A percentile compares a stretch with the other conserved stretches of the same genome.
Evolutionary conservation across 2,113 vertebrate genomes (phyloP).

Genomic region (Clupea harengus): DNA sequence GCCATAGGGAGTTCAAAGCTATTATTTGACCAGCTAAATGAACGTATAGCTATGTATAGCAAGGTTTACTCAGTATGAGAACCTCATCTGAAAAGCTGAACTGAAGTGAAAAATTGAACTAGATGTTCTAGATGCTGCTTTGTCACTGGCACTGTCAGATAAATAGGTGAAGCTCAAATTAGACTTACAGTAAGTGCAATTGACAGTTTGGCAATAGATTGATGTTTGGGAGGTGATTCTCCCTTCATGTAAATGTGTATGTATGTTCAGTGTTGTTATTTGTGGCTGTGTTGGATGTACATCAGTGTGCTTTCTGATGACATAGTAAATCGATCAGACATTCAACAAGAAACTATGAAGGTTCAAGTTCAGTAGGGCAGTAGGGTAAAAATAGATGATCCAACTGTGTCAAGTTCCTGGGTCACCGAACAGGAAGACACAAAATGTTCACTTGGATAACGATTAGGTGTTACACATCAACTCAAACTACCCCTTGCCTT

Average conservation of each 20-base stretch:
- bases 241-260: background rate
- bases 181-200: background rate
- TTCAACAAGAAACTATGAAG: background rate
- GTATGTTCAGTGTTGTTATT: background rate
- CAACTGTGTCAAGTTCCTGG: background rate
- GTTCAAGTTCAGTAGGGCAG: background rate
- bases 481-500: background rate
- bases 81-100: background rate
- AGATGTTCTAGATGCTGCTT: background rate
- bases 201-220: background rate
- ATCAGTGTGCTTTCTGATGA: background rate
- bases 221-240: background rate
- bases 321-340: background rate
- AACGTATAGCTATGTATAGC: background rate
- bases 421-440: background rate
- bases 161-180: background rate
- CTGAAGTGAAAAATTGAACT: background rate
- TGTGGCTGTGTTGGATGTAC: background rate
- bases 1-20: background rate
- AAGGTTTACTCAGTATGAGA: background rate
- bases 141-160: background rate
- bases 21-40: background rate
- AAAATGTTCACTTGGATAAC: background rate
- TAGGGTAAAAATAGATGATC: background rate
- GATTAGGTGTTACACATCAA: background rate